phyloP scores from a whole-genome alignment of 2,797 vertebrate species.

The Gymnothorax javanicus region DNA sequence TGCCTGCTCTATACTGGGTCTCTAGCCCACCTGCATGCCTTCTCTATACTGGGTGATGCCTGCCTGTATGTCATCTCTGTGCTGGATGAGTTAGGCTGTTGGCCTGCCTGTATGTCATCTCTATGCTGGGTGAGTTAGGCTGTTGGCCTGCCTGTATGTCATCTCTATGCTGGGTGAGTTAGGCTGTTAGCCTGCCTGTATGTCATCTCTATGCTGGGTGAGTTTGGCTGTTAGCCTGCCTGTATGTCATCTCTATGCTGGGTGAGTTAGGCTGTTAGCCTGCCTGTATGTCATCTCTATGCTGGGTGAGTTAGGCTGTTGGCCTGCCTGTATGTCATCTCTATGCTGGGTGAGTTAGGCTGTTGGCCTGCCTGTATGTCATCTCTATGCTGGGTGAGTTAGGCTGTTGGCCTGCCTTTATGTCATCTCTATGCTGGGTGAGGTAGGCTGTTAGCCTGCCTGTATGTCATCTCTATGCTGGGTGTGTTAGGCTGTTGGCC shows the following conservation, averaged over 20 bases:
- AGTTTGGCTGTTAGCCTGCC: background rate
- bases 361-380: background rate
- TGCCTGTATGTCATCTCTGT: background rate
- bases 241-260: background rate
- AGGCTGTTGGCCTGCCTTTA: background rate
- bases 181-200: conserved; percentile 16
- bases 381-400: background rate
- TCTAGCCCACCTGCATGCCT: background rate
- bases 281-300: background rate
- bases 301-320: background rate
- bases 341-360: background rate
- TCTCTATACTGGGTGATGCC: background rate
- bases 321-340: background rate
- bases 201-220: background rate
- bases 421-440: background rate
- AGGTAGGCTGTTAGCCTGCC: background rate
- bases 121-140: too few relatives aligned
- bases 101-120: too few relatives aligned
- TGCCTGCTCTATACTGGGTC: background rate
- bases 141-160: too few relatives aligned
- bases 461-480: background rate
- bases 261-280: background rate
- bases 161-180: too few relatives aligned
- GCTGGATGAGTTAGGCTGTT: too few relatives aligned
- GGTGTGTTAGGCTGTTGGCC: too few relatives aligned